Conservation (phyloP, 2,113 vertebrate genomes). For the Lynx canadensis region DNA sequence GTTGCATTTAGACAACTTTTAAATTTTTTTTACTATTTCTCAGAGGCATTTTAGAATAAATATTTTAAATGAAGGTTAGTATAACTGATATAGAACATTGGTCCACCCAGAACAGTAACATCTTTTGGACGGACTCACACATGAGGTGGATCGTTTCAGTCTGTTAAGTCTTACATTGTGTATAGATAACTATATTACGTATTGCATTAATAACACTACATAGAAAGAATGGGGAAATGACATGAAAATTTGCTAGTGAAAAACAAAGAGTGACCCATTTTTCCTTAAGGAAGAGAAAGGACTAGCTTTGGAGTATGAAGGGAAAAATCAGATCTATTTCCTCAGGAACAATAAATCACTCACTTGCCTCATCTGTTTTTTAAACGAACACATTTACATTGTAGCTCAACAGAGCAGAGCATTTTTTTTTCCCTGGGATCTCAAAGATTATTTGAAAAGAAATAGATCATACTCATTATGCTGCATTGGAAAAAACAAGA, state of each 20-base stretch:
- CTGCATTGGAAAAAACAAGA: constrained; percentile 37
- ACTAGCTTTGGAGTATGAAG: constrained; percentile 73
- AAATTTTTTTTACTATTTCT: constrained; percentile 86
- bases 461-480: constrained; percentile 70
- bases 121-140: constrained; percentile 78
- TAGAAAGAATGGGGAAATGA: constrained; percentile 83
- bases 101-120: constrained; percentile 83
- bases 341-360: constrained; percentile 77
- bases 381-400: constrained; percentile 82
- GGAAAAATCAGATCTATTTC: constrained; percentile 73
- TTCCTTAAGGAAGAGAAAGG: constrained; percentile 71
- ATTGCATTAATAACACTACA: constrained; percentile 87
- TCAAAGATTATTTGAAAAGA: constrained; percentile 79
- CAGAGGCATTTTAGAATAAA: constrained; percentile 97
- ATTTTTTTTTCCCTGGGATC: constrained; percentile 49
- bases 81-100: constrained; percentile 82
- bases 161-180: constrained; percentile 81
- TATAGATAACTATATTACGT: constrained; percentile 83
- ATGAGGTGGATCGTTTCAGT: constrained; percentile 78
- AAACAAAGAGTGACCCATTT: constrained; percentile 74
- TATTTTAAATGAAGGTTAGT: constrained; percentile 91
- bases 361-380: constrained; percentile 69
- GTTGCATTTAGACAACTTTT: constrained; percentile 92
- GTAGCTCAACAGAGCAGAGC: constrained; percentile 66
- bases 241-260: constrained; percentile 72